Conservation (phyloP, 2,888 invertebrate genomes). For the Eulithis prunata region DNA sequence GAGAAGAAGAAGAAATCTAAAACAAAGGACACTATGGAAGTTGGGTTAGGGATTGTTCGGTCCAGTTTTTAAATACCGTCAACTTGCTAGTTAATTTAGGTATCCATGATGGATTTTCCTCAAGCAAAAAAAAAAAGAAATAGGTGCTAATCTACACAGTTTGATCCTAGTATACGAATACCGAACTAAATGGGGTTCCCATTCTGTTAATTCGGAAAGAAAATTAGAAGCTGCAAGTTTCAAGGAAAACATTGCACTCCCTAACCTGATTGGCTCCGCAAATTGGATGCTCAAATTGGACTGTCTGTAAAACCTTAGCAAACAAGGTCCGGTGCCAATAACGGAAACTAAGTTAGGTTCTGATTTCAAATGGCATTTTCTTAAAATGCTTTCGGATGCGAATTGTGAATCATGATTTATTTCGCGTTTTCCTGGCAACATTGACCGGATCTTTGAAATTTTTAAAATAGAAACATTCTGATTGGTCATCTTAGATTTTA, state of each 20-base stretch:
- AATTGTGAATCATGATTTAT: slow-evolving; percentile 20
- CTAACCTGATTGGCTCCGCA: slow-evolving; percentile 8
- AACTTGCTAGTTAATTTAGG: no score
- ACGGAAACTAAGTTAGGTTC: slow-evolving; percentile 23
- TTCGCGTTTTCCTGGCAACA: slow-evolving; percentile 10
- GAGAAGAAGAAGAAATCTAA: no score
- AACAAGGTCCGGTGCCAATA: slow-evolving; percentile 25
- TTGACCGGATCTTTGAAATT: slow-evolving; percentile 1
- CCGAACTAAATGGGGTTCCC: neutral
- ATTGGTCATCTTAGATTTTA: neutral
- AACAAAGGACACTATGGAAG: no score
- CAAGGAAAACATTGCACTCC: slow-evolving; percentile 2
- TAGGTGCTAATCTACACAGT: no score
- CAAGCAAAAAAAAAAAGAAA: no score
- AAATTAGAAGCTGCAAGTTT: neutral
- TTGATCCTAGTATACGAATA: no score
- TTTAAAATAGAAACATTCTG: slow-evolving; percentile 4
- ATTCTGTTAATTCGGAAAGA: neutral
- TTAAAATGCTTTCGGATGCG: slow-evolving; percentile 21
- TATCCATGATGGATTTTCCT: no score
- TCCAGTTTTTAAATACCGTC: no score
- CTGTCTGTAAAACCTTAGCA: slow-evolving; percentile 11
- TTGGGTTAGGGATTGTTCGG: no score
- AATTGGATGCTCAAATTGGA: slow-evolving; percentile 17
- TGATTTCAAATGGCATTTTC: slow-evolving; percentile 20